Base-by-base conservation (phyloP, 2,888 invertebrate species). In the Melieria picta region DNA sequence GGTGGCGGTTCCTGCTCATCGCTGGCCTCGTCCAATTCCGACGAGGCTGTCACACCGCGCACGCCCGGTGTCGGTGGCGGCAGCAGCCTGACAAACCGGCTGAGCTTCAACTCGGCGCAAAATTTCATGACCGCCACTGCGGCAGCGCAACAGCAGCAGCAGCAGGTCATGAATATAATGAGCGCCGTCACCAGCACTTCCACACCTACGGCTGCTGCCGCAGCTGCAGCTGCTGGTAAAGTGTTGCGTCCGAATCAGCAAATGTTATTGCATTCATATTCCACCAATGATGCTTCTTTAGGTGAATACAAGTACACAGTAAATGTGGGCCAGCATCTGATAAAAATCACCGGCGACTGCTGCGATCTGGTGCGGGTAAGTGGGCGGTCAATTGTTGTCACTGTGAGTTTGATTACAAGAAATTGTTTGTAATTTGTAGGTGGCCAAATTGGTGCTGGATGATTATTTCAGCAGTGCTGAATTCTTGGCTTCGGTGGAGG, bases 231-330 rank as follows among this genome's bases (percentile, higher is more conserved):
- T 80, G 83, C 84, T 79, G 85, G 83, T 82, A 85, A 85, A 81
- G 78, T 80, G 79, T 79, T 85, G 78, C 83, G 85, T 71, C 82
- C 84, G 71, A 85, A 83, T 82, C 83, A 85, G 69, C 85, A 85
- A 82, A 80, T 84, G 77, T 88, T 94, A 76, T 90, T 93, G 80
- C 94, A 94, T 87, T 94, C 93, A 88, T 90, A 92, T 85, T 93
- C 94, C 81, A 93, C 93, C 80, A 94, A 93, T 88, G 94, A 94
- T 88, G 93, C 94, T 80, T 92, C 91, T 79, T 89, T 94, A 83
- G 94, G 93, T 83, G 95, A 96, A 89, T 96, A 94, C 87, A 94
- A 94, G 87, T 94, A 95, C 87, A 95, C 95, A 77, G 95, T 96
- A 77, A 92, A 91, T 80, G 92, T 95, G 82, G 94, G 94, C 77